These are phyloP conservation scores for Ochotona princeps DNA, from an alignment of 2,113 vertebrate genomes.

Conservation along the genomic window DNA sequence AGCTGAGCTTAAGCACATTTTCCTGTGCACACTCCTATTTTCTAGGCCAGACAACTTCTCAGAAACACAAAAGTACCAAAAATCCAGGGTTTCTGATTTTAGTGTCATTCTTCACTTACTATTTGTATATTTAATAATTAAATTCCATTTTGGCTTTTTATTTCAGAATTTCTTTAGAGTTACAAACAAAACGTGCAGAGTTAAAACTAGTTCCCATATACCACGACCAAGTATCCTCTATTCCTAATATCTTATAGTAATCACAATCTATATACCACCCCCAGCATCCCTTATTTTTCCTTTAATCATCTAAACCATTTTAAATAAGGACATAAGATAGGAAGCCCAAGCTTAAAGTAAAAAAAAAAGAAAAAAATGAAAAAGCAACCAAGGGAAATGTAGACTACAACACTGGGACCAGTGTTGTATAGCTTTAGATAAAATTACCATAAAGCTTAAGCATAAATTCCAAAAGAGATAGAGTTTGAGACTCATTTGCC, in stretches of 20 bases:
- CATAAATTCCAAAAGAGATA: too few relatives aligned
- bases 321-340: background rate
- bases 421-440: too few relatives aligned
- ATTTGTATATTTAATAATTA: background rate
- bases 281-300: too few relatives aligned
- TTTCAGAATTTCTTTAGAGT: too few relatives aligned
- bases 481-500: too few relatives aligned
- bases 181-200: too few relatives aligned
- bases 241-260: too few relatives aligned
- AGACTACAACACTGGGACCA: background rate
- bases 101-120: background rate
- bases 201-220: too few relatives aligned
- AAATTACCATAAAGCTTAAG: too few relatives aligned
- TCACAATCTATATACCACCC: too few relatives aligned
- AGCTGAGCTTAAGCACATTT: background rate
- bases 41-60: background rate
- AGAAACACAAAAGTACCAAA: background rate
- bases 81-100: background rate
- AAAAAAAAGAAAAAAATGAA: conserved; percentile 26
- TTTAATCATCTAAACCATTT: background rate
- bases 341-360: background rate
- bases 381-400: background rate
- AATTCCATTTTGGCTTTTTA: too few relatives aligned
- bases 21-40: background rate
- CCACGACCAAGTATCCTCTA: too few relatives aligned